These are phyloP conservation scores for Nylanderia fulva DNA, from an alignment of 1,140 invertebrate species.

Conservation along the genomic window DNA sequence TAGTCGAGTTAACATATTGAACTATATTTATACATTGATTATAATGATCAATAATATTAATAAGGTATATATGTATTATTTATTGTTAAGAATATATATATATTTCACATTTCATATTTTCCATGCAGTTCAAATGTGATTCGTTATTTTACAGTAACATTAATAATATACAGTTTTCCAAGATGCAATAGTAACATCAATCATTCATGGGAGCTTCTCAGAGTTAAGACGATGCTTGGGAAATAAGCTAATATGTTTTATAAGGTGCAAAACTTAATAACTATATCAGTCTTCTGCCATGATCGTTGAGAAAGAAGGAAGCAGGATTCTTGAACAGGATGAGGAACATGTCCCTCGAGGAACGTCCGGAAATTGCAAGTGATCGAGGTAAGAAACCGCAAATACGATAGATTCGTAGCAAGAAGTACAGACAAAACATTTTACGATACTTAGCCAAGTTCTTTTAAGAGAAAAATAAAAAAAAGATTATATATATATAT, in stretches of 20 bases:
- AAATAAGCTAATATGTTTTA: constrained; percentile 8
- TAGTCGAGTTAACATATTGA: no score
- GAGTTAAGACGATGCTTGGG: not conserved
- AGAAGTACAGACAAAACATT: constrained; percentile 36
- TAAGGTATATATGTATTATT: not conserved
- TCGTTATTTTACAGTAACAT: constrained; percentile 8
- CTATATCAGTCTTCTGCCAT: not conserved
- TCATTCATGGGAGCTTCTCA: constrained; percentile 6
- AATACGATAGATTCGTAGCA: constrained; percentile 31
- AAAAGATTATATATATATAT: not conserved
- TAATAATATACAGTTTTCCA: not conserved
- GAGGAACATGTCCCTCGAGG: not conserved
- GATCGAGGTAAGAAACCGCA: not conserved
- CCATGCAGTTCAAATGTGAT: not conserved
- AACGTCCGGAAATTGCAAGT: constrained; percentile 17
- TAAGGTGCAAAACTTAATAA: constrained; percentile 8
- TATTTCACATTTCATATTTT: not conserved
- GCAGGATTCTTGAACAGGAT: constrained; percentile 10
- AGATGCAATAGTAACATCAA: not conserved
- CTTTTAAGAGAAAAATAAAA: not conserved
- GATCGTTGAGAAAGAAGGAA: constrained; percentile 17
- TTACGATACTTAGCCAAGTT: not conserved
- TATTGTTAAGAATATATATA: not conserved
- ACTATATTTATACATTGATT: no score
- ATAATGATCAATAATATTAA: no score